These are phyloP conservation scores for Mareca penelope DNA, from an alignment of 2,797 vertebrate species.

Conservation along the genomic window DNA sequence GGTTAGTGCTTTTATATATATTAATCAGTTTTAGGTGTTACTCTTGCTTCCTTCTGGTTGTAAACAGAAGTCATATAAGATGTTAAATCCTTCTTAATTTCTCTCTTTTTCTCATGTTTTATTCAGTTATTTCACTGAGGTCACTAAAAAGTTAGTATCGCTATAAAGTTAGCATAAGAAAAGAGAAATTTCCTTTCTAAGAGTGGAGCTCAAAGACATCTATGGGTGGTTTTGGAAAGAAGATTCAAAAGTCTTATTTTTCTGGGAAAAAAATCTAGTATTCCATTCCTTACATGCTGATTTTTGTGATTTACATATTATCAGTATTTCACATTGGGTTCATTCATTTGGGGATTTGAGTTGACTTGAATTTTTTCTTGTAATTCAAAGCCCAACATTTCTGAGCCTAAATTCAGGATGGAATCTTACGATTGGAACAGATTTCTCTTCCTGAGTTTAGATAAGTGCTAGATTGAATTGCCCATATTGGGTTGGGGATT, in stretches of 20 bases:
- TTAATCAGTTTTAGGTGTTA: slow-evolving; percentile 6
- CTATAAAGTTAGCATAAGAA: neutral
- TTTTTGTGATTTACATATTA: neutral
- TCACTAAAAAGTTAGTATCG: neutral
- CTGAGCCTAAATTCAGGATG: neutral
- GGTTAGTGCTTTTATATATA: neutral
- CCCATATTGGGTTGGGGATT: neutral
- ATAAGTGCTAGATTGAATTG: rapidly evolving
- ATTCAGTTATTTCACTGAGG: neutral
- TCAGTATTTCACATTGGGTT: neutral
- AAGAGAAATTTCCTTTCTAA: neutral
- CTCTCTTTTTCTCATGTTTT: neutral
- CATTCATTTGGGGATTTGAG: neutral
- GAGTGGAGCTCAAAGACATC: neutral
- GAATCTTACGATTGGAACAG: neutral
- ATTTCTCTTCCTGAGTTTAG: neutral
- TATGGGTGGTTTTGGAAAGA: neutral
- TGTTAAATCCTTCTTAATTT: slow-evolving; percentile 12
- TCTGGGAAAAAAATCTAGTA: neutral
- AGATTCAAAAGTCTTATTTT: neutral
- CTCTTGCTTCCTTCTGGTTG: neutral
- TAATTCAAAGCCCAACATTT: neutral
- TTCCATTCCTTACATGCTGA: neutral
- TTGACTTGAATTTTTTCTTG: neutral
- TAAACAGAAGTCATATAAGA: neutral